Evolutionary conservation across 1,140 invertebrate species (phyloP).

Genomic region (Anoplophora glabripennis): DNA sequence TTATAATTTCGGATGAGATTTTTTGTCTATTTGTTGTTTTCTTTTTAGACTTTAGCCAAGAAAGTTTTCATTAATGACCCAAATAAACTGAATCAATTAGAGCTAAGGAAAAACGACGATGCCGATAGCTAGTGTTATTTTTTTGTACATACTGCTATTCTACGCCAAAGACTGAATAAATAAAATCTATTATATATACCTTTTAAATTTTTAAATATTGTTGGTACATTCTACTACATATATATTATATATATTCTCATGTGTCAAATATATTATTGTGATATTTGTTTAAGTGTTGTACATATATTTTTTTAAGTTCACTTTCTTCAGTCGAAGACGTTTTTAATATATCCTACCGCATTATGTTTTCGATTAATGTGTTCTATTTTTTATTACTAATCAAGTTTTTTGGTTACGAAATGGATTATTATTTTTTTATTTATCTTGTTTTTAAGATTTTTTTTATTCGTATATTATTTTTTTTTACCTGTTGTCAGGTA

Average conservation of each 20-base stretch:
- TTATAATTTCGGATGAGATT: not conserved
- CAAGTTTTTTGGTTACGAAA: not conserved
- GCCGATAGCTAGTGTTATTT: constrained; percentile 13
- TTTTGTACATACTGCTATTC: constrained; percentile 18
- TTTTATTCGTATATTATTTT: constrained; percentile 13
- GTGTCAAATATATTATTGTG: constrained; percentile 29
- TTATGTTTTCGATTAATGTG: not conserved
- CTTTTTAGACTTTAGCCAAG: constrained; percentile 69
- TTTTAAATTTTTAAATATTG: constrained; percentile 20
- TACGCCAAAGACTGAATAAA: constrained; percentile 20
- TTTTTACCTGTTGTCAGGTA: constrained; percentile 25
- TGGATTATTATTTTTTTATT: constrained; percentile 8
- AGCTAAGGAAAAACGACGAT: constrained; percentile 3
- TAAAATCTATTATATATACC: constrained; percentile 22
- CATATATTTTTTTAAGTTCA: constrained; percentile 7
- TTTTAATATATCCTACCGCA: constrained; percentile 8
- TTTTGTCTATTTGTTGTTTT: constrained; percentile 23
- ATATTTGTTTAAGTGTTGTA: constrained; percentile 26
- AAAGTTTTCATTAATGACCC: constrained; percentile 82
- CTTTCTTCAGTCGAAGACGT: not conserved
- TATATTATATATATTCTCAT: constrained; percentile 21
- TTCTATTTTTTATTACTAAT: constrained; percentile 13
- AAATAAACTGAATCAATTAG: constrained; percentile 54
- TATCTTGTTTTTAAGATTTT: constrained; percentile 20
- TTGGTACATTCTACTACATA: constrained; percentile 18